A percentile compares a stretch with the other conserved stretches of the same genome.
phyloP scores from a whole-genome alignment of 2,113 vertebrate genomes.

The Canis aureus region DNA sequence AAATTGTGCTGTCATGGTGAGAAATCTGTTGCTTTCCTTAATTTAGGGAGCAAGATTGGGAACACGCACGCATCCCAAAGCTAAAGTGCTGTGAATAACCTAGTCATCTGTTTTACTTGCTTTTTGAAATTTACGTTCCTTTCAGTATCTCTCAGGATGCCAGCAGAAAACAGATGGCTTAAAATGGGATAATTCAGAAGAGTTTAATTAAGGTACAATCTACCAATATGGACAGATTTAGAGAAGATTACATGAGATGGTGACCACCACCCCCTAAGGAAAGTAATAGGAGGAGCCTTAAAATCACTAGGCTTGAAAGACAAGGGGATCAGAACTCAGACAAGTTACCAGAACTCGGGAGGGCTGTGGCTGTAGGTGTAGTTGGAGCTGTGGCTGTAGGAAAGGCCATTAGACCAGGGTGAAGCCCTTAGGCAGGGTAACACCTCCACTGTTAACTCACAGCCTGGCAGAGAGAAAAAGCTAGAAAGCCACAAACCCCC shows the following conservation, averaged over 20 bases:
- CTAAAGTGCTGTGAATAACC: not conserved
- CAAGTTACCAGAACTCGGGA: not conserved
- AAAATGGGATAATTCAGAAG: not conserved
- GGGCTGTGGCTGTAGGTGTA: not conserved
- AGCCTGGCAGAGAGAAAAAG: not conserved
- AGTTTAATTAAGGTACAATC: not conserved
- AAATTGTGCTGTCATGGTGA: not conserved
- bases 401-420: not conserved
- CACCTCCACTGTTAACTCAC: not conserved
- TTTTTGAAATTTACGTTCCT: not conserved
- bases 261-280: not conserved
- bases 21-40: conserved; percentile 1
- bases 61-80: not conserved
- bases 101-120: not conserved
- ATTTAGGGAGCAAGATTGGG: not conserved
- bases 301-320: not conserved
- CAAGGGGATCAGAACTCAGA: not conserved
- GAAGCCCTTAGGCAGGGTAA: not conserved
- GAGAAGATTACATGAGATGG: not conserved
- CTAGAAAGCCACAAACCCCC: not conserved
- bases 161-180: not conserved
- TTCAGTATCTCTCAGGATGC: not conserved
- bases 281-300: not conserved
- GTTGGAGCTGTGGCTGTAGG: not conserved
- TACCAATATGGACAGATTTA: not conserved